A percentile compares a stretch with the other conserved stretches of the same genome.
Evolutionary conservation across 1,140 invertebrate species (phyloP).

Genomic region (Dufourea novaeangliae): DNA sequence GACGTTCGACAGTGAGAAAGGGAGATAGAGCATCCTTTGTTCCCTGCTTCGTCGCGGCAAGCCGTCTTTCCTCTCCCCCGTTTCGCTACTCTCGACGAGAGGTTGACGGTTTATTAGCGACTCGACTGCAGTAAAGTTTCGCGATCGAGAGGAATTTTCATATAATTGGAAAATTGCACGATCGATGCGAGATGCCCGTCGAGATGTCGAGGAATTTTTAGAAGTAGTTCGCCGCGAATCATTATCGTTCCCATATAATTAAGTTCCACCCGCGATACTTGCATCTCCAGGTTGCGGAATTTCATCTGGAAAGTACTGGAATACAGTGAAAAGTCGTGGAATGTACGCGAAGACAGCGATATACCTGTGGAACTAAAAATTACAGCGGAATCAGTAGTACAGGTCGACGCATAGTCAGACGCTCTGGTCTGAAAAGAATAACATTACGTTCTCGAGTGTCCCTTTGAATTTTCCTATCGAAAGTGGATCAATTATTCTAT

Average conservation of each 20-base stretch:
- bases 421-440: background rate
- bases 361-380: background rate
- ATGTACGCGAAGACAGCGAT: background rate
- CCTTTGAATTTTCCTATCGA: too few relatives aligned
- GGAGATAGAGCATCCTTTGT: background rate
- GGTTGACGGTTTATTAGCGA: background rate
- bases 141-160: background rate
- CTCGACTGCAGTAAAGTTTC: background rate
- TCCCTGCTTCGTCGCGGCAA: background rate
- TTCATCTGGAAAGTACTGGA: background rate
- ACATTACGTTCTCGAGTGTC: too few relatives aligned
- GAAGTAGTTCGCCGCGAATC: background rate
- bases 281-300: background rate
- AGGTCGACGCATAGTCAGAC: background rate
- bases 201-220: background rate
- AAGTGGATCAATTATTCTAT: too few relatives aligned
- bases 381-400: background rate
- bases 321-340: background rate
- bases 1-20: background rate
- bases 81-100: too few relatives aligned
- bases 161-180: background rate
- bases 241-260: background rate
- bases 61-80: too few relatives aligned
- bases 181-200: background rate
- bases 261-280: too few relatives aligned